Evolutionary conservation across 2,888 invertebrate species (phyloP), one percentile per base, ranked within the genome.

Genomic region (Epinotia ramella): DNA sequence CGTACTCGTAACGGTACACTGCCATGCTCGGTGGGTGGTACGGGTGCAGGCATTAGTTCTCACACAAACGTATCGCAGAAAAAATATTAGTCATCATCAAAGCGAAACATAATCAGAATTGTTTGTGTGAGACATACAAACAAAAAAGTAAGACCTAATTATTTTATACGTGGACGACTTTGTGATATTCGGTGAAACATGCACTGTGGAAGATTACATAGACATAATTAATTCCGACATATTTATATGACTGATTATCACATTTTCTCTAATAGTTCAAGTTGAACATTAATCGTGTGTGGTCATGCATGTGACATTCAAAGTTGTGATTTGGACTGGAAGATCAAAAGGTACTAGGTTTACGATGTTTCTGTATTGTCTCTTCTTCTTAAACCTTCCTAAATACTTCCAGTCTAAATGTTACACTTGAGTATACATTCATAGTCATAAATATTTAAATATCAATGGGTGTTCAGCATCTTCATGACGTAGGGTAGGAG

Each of bases 21-120:
- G 90, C 90, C 93, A 93, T 93, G 93, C 93, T 90, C 84, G 86
- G 74, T 74, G 88, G 89, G 92, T 90, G 91, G 92, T 90, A 93
- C 93, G 91, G 89, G 93, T 94, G 94, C 93, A 92, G 93, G 91
- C 90, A 81, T 80, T 80, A 78, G 80, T 82, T 88, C 88, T 86
- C 89, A 87, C 90, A 90, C 89, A 89, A 91, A 91, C 88, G 40
- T 28, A 49, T 63, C n/a, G 69, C 65, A 9, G 62, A 70, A 59
- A 71, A 46, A 66, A 65, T 60, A 49, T 44, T 53, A 60, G 57
- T 44, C 18, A 56, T n/a, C 71, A 28, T n/a, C 53, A 24, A 76
- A 72, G 33, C 65, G 44, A 56, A 57, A 62, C 62, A 60, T 60
- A 57, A 69, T 74, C 46, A 62, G 40, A 72, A 73, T 81, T 81